Base-by-base conservation (phyloP, 2,113 vertebrate species). In the Bettongia penicillata region DNA sequence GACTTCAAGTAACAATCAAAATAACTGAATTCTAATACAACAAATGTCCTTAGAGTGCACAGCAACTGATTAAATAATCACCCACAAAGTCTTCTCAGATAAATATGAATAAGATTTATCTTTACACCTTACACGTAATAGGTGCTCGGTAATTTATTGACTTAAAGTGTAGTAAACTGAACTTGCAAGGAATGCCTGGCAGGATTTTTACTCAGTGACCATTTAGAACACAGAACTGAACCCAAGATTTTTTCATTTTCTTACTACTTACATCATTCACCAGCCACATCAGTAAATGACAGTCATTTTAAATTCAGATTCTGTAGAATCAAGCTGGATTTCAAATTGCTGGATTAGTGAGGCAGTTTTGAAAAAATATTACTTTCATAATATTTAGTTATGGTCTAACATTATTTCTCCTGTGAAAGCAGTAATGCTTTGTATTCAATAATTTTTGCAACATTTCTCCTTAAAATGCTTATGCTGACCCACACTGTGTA, bases 281-380 rank as follows among this genome's bases (percentile, higher is more conserved):
- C 95, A 91, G 90, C 26, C 92, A 51, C 61, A 47, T 61, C 48
- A 57, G 49, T 92, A 50, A 94, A 94, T 26, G 51, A 51, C 23
- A 93, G 89, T 68, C 91, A 96, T 93, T 96, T 96, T 93, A 97
- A 97, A 95, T 96, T 91, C 43, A 93, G 93, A 77, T 57, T 52
- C 93, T 93, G 77, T 51, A 95, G 51, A 93, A 96, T 94, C 93
- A 94, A 93, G 77, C 68, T 95, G 95, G 94, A 97, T 95, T 95
- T 96, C 94, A 97, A 95, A 94, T 97, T 55, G 92, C 24, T 84
- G 50, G 28, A 90, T 95, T 95, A 89, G 48, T 92, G 95, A 95
- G 91, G 92, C 93, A 53, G 50, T 89, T 96, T 92, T 94, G 92
- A 91, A 96, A 94, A 95, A 68, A 96, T 95, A 93, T 90, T 90